Evolutionary conservation across 2,113 vertebrate species (phyloP).

Genomic region (Nothocercus nigrocapillus): DNA sequence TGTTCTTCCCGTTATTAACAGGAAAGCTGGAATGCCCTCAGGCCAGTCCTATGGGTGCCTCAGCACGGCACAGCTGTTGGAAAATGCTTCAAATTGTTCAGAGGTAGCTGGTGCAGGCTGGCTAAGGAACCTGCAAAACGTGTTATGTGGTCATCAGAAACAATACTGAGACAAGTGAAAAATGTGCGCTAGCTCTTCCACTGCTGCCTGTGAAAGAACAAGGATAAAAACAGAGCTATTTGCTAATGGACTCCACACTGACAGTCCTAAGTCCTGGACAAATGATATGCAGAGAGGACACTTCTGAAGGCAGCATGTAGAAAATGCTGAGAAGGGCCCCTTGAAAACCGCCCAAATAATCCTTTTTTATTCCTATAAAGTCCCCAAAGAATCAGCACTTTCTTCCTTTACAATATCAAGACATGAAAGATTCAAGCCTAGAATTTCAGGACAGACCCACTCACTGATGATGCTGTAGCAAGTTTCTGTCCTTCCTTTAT

Average conservation of each 20-base stretch:
- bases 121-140: neutral
- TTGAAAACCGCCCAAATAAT: neutral
- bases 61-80: neutral
- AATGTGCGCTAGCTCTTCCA: neutral
- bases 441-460: neutral
- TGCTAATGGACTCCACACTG: neutral
- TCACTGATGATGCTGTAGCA: neutral
- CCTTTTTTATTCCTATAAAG: neutral
- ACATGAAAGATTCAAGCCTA: neutral
- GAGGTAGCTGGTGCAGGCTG: neutral
- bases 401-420: neutral
- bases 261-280: neutral
- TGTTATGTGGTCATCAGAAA: neutral
- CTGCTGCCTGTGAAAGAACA: neutral
- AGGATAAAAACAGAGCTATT: neutral
- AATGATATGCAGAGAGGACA: accelerated
- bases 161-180: neutral
- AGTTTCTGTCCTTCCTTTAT: neutral
- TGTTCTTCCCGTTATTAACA: neutral
- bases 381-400: neutral
- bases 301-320: neutral
- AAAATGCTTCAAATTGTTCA: neutral
- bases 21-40: neutral
- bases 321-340: neutral
- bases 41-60: neutral